Evolutionary conservation across 2,113 vertebrate species (phyloP).

Genomic region (Scytalopus superciliaris): DNA sequence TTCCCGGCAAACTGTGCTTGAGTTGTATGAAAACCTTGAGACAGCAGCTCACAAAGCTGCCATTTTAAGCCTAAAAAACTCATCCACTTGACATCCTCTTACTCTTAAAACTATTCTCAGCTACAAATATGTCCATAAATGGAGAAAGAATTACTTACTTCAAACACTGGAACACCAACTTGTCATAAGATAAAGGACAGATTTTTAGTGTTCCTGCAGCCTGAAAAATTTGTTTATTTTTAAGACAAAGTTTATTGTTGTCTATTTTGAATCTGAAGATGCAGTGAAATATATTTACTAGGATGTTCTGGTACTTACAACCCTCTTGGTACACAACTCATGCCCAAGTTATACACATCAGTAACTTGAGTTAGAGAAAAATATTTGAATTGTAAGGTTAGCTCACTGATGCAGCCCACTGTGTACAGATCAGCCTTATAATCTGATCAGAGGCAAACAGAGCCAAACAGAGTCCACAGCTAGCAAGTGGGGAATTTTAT

Average conservation of each 20-base stretch:
- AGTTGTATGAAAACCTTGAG: not conserved
- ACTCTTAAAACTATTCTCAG: not conserved
- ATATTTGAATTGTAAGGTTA: not conserved
- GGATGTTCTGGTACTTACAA: not conserved
- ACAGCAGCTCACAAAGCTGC: fast-evolving
- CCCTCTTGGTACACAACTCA: not conserved
- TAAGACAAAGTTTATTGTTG: not conserved
- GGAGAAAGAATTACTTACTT: not conserved
- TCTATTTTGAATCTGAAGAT: not conserved
- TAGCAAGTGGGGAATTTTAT: not conserved
- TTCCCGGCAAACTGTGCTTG: not conserved
- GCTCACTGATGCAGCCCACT: not conserved
- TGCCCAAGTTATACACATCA: not conserved
- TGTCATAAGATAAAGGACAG: not conserved
- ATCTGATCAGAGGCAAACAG: too few species aligned
- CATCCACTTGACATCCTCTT: not conserved
- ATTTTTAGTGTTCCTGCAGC: not conserved
- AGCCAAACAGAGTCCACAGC: not conserved
- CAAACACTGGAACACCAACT: not conserved
- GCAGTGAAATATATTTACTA: not conserved
- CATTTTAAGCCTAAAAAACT: not conserved
- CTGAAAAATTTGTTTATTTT: not conserved
- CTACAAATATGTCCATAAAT: not conserved
- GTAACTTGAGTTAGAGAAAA: not conserved
- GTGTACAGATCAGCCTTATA: not conserved